phyloP scores from a whole-genome alignment of 2,797 vertebrate species.

The Rhincodon typus region DNA sequence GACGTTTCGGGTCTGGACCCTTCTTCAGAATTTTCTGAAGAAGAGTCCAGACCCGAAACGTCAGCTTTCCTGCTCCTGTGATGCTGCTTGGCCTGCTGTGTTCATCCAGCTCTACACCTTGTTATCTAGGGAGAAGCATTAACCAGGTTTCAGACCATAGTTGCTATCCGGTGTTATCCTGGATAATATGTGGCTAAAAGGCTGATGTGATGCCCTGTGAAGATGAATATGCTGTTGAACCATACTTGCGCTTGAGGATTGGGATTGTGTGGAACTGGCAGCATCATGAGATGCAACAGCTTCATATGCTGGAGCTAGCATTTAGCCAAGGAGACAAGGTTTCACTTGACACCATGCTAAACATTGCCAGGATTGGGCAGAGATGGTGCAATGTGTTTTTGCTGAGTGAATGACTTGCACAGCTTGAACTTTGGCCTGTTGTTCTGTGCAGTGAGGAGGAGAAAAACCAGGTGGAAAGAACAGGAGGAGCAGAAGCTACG shows the following conservation, averaged over 20 bases:
- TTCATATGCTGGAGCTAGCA: not conserved
- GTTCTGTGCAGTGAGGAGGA: constrained; percentile 57
- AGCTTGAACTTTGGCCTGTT: not conserved
- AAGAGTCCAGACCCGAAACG: too few species aligned
- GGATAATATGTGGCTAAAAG: not conserved
- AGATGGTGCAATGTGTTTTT: not conserved
- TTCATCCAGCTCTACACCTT: too few species aligned
- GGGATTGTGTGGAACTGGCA: not conserved
- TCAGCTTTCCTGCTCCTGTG: too few species aligned
- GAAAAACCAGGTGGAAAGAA: constrained; percentile 44
- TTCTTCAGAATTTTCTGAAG: too few species aligned
- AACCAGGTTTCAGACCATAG: not conserved
- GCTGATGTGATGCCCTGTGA: not conserved
- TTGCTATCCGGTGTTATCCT: not conserved
- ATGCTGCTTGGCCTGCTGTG: too few species aligned
- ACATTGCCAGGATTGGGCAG: not conserved
- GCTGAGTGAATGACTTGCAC: not conserved
- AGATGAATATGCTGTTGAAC: not conserved
- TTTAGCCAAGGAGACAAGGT: not conserved
- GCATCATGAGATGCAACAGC: not conserved
- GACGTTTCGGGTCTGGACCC: too few species aligned
- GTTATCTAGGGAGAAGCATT: not conserved
- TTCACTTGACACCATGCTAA: not conserved
- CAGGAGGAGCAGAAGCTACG: constrained; percentile 37
- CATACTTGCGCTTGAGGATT: not conserved